Evolutionary conservation across 2,797 vertebrate genomes (phyloP).

Genomic region (Erpetoichthys calabaricus): DNA sequence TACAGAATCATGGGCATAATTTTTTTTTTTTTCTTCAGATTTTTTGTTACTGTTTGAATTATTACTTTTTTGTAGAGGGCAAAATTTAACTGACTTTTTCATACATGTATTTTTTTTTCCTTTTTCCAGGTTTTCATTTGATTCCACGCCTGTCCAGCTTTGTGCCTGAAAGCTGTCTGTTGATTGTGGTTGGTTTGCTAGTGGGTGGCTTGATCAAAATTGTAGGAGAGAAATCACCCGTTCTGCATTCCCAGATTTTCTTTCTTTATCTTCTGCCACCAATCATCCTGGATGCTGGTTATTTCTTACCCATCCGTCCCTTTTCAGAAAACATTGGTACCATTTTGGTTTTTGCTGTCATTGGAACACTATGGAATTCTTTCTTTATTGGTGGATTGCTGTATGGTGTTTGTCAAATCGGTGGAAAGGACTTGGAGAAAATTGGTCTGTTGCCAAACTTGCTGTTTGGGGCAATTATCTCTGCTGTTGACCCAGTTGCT

Average conservation of each 20-base stretch:
- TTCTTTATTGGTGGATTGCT: constrained; percentile 81
- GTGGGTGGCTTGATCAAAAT: constrained; percentile 81
- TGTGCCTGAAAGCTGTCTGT: constrained; percentile 93
- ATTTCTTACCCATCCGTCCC: constrained; percentile 84
- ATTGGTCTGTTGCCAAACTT: constrained; percentile 72
- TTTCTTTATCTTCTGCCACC: constrained; percentile 89
- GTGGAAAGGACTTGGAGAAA: constrained; percentile 36
- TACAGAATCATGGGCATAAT: no score
- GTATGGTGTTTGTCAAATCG: constrained; percentile 71
- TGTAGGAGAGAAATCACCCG: constrained; percentile 67
- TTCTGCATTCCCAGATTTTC: constrained; percentile 64
- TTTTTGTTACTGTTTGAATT: no score
- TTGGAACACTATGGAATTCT: constrained; percentile 89
- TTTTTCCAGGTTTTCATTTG: constrained; percentile 75
- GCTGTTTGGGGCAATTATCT: constrained; percentile 86
- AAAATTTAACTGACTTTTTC: background rate
- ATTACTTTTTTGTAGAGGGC: no score
- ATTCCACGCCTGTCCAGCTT: constrained; percentile 75
- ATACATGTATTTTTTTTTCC: background rate
- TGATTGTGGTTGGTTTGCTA: constrained; percentile 83
- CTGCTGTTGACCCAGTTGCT: constrained; percentile 88
- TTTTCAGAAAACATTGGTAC: constrained; percentile 96
- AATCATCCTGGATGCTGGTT: constrained; percentile 93
- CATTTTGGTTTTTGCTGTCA: constrained; percentile 89
- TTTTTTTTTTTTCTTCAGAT: no score